These are phyloP conservation scores for Gymnopithys bicolor DNA, from an alignment of 2,797 vertebrate genomes.

Conservation along the genomic window DNA sequence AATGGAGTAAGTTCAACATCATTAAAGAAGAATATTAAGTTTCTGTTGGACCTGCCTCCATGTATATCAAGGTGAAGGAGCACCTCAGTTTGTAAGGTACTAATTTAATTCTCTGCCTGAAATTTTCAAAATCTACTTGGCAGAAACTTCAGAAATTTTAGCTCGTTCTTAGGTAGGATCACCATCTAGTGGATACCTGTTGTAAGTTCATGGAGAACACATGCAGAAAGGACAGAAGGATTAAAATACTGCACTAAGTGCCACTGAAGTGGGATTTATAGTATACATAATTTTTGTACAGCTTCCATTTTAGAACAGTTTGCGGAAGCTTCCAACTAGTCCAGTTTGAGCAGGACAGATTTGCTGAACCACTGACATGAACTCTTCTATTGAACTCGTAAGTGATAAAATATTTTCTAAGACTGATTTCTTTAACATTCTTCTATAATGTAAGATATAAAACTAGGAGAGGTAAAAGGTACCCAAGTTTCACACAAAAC, in stretches of 20 bases:
- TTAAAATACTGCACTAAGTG: not conserved
- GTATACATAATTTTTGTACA: not conserved
- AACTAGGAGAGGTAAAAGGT: not conserved
- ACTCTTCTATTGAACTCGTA: not conserved
- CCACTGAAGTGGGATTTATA: not conserved
- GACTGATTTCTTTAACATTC: not conserved
- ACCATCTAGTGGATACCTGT: conserved; percentile 47
- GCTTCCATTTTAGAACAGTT: not conserved
- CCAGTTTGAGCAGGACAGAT: not conserved
- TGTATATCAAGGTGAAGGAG: rapidly evolving
- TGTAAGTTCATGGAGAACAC: not conserved
- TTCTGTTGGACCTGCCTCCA: not conserved
- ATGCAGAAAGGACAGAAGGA: not conserved
- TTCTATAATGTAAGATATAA: not conserved
- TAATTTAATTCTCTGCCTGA: not conserved
- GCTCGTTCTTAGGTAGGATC: not conserved
- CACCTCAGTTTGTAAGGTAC: not conserved
- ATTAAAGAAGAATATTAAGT: not conserved
- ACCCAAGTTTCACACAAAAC: not conserved
- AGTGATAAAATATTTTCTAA: not conserved
- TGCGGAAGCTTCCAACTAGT: not conserved
- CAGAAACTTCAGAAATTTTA: not conserved
- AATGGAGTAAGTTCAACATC: not conserved
- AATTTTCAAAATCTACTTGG: not conserved
- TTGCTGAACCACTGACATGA: not conserved